These are phyloP conservation scores for Parotocinclus haroldoi DNA, from an alignment of 2,797 vertebrate genomes.

Conservation along the genomic window DNA sequence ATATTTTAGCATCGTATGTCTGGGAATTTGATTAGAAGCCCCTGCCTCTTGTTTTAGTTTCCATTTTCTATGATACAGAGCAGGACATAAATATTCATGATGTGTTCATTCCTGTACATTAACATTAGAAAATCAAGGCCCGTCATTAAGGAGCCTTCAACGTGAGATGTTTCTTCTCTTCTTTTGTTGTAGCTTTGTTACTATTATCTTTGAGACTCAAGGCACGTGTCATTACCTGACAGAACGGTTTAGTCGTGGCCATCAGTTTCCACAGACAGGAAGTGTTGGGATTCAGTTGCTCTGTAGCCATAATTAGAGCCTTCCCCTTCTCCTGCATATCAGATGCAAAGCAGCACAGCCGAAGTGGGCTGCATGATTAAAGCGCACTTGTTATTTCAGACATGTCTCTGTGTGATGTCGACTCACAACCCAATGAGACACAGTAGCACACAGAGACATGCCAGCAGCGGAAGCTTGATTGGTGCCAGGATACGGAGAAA, in stretches of 20 bases:
- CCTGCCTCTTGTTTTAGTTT: slow-evolving; percentile 12
- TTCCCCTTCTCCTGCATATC: slow-evolving; percentile 83
- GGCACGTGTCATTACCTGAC: slow-evolving; percentile 91
- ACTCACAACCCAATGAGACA: slow-evolving; percentile 50
- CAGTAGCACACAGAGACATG: slow-evolving; percentile 27
- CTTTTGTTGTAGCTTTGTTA: slow-evolving; percentile 75
- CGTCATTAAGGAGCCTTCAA: slow-evolving; percentile 23
- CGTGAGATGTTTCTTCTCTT: slow-evolving; percentile 27
- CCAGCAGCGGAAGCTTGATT: slow-evolving; percentile 18
- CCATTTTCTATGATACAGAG: slow-evolving; percentile 4
- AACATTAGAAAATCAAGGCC: slow-evolving; percentile 22
- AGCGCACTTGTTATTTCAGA: slow-evolving; percentile 95
- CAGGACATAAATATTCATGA: slow-evolving; percentile 25
- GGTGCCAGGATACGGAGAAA: slow-evolving; percentile 25
- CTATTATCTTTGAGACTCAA: slow-evolving; percentile 75
- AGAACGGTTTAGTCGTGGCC: slow-evolving; percentile 82
- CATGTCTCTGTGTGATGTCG: slow-evolving; percentile 89
- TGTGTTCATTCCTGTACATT: slow-evolving; percentile 17
- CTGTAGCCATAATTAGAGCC: slow-evolving; percentile 90
- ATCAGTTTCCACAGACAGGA: slow-evolving; percentile 77
- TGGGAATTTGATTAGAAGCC: neutral
- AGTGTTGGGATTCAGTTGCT: slow-evolving; percentile 70
- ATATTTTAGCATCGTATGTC: too few relatives aligned
- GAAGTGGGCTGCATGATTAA: slow-evolving; percentile 92
- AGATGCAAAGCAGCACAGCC: slow-evolving; percentile 93